Percentiles rank a stretch among this genome's conserved stretches.
Conservation (phyloP, 2,113 vertebrate genomes). For the Oryzias javanicus region DNA sequence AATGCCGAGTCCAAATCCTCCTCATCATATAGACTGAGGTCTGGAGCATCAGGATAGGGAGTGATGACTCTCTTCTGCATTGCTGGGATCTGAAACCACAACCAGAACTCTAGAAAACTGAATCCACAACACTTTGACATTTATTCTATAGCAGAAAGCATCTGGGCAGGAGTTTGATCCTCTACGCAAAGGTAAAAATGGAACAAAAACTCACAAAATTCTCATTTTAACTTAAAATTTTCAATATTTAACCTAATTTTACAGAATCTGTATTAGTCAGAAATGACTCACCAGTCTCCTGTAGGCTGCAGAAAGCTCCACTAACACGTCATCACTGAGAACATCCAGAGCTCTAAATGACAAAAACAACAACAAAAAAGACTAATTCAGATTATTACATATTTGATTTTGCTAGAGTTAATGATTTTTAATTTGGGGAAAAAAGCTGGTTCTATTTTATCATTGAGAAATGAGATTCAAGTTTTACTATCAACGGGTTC, state of each 20-base stretch:
- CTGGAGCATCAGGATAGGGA: conserved; percentile 87
- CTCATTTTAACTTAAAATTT: too few species aligned
- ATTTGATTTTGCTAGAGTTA: too few species aligned
- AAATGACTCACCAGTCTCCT: conserved; percentile 84
- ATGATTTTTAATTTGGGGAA: too few species aligned
- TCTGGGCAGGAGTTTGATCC: neutral
- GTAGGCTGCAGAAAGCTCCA: conserved; percentile 89
- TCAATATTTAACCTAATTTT: too few species aligned
- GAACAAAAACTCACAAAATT: too few species aligned
- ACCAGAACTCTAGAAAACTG: neutral
- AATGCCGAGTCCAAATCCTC: conserved; percentile 79
- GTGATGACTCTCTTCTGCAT: conserved; percentile 93
- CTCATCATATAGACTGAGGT: conserved; percentile 85
- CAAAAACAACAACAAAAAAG: conserved; percentile 32
- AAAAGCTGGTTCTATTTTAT: too few species aligned
- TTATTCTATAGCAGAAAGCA: neutral
- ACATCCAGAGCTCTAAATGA: conserved; percentile 85
- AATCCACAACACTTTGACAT: too few species aligned
- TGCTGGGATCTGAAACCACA: conserved; percentile 84
- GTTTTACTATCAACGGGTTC: too few species aligned
- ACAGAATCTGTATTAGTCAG: neutral
- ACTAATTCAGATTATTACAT: neutral
- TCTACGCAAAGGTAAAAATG: too few species aligned
- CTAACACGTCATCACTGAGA: conserved; percentile 89
- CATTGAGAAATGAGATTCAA: too few species aligned